phyloP scores from a whole-genome alignment of 2,113 vertebrate species.

The Mastomys natalensis region DNA sequence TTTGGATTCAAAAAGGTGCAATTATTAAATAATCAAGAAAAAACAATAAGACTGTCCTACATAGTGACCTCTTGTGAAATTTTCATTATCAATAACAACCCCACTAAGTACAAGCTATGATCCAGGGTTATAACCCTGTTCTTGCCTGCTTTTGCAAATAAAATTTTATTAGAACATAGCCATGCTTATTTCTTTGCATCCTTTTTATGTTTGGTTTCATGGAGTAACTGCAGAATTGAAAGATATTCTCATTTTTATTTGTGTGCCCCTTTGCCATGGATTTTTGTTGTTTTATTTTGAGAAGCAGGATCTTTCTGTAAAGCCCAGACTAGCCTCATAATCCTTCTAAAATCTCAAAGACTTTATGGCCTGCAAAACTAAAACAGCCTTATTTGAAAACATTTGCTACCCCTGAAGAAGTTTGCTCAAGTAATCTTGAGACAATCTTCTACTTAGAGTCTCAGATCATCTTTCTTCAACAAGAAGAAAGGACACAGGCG shows the following conservation, averaged over 20 bases:
- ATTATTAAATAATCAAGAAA: slow-evolving; percentile 6
- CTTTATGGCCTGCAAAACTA: background rate
- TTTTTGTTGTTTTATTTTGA: background rate
- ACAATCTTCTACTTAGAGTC: background rate
- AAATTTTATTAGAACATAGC: slow-evolving; percentile 1
- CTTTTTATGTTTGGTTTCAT: background rate
- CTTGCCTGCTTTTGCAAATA: slow-evolving; percentile 2
- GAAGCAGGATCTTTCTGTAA: background rate
- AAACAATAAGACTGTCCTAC: background rate
- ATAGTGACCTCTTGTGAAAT: slow-evolving; percentile 9
- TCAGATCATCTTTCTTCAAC: background rate
- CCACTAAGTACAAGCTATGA: slow-evolving; percentile 1
- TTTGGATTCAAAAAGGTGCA: slow-evolving; percentile 7
- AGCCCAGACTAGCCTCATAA: background rate
- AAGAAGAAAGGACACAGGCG: background rate
- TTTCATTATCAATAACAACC: slow-evolving; percentile 40
- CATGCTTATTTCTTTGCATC: background rate
- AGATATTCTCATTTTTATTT: background rate
- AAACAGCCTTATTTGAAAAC: background rate
- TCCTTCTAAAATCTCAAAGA: background rate
- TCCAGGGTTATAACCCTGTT: slow-evolving; percentile 19
- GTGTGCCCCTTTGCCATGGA: background rate
- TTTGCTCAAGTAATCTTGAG: background rate
- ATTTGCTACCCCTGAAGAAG: background rate
- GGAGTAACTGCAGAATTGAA: background rate